Base-by-base conservation (phyloP, 2,888 invertebrate species). In the Melinopterus prodromus region DNA sequence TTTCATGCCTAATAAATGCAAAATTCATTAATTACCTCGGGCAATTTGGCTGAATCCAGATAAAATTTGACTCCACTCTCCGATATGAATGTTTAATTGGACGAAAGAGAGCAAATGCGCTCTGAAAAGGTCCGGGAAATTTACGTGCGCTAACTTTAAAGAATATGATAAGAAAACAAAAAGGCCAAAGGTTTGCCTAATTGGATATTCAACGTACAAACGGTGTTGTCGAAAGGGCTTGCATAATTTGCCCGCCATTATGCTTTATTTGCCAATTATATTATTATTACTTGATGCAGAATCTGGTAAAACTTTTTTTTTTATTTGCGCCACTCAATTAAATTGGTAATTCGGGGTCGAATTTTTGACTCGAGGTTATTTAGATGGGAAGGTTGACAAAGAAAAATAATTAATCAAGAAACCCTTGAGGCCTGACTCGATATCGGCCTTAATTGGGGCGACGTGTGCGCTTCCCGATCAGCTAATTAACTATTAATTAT, bases 111-210 rank as follows among this genome's bases (percentile, higher is more conserved):
- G 53, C 7, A 53, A 53, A 12, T 12, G 12, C 53, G 53, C 12
- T 4, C 53, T 53, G 53, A 53, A 53, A 53, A 4, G 53, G 53
- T 6, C 53, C 53, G 53, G 7, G 53, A 53, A 53, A 6, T 53
- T 53, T 12, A 1, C 53, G 53, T 53, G 9, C 53, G 53, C 53
- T 12, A 53, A 53, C 53, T 53, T 53, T 53, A 53, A 53, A 53
- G 53, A 53, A 53, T 53, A 53, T 53, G 53, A 53, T 53, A 53
- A 53, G 53, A 53, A 53, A 53, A 53, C 53, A 53, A 53, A 53
- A 53, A 6, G 53, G 5, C 53, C 53, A 53, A 53, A 53, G 53
- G 53, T 53, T 53, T 12, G 7, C 53, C 53, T 53, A 53, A 53
- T 53, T 53, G 53, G 53, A 4, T 53, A 53, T 53, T 53, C 53